Conservation (phyloP, 2,888 invertebrate genomes). For the Spilosoma lubricipeda region DNA sequence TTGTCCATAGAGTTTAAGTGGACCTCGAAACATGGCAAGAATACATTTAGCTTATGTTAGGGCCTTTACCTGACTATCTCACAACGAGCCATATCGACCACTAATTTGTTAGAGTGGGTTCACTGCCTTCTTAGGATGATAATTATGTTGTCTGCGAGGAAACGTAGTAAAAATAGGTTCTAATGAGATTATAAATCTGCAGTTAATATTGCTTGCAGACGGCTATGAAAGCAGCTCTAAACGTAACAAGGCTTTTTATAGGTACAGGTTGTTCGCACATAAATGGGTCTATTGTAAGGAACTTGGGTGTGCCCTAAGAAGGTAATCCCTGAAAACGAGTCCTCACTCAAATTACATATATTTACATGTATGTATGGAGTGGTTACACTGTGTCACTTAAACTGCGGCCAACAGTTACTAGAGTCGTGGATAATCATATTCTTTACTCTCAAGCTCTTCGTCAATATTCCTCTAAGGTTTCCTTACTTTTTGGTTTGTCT, state of each 20-base stretch:
- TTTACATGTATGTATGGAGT: background rate
- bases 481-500: no score
- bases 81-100: conserved; percentile 13
- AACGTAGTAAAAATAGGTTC: background rate
- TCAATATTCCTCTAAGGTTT: no score
- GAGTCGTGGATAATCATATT: no score
- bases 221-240: background rate
- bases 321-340: no score
- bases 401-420: background rate
- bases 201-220: background rate
- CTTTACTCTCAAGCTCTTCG: no score
- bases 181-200: background rate
- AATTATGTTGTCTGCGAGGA: conserved; percentile 1
- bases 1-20: conserved; percentile 10
- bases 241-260: background rate
- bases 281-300: background rate
- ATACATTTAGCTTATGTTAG: conserved; percentile 25
- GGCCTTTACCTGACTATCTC: background rate
- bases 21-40: conserved; percentile 2
- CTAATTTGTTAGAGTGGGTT: conserved; percentile 13
- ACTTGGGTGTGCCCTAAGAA: background rate
- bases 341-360: background rate
- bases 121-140: conserved; percentile 8
- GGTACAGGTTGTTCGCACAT: background rate
- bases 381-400: background rate